Evolutionary conservation across 2,888 invertebrate genomes (phyloP).

Genomic region (Oligia strigilis): DNA sequence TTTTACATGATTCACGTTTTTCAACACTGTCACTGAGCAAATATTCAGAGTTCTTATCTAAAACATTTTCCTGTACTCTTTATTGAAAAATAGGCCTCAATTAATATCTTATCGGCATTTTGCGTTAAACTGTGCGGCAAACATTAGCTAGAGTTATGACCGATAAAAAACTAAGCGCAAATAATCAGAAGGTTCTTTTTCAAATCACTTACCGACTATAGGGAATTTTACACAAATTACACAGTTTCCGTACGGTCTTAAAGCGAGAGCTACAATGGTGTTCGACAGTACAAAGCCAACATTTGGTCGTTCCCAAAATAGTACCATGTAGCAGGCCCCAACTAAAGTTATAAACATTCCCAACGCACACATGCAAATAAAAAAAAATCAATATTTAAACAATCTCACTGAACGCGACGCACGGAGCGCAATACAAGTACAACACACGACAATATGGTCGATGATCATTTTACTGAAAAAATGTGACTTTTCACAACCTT

Average conservation of each 20-base stretch:
- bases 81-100: slow-evolving; percentile 66
- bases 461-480: slow-evolving; percentile 83
- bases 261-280: slow-evolving; percentile 72
- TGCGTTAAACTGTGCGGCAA: slow-evolving; percentile 65
- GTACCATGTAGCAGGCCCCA: slow-evolving; percentile 85
- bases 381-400: slow-evolving; percentile 88
- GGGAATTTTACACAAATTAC: slow-evolving; percentile 46
- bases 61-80: slow-evolving; percentile 58
- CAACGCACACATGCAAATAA: slow-evolving; percentile 78
- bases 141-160: slow-evolving; percentile 78
- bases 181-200: slow-evolving; percentile 60
- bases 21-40: slow-evolving; percentile 39
- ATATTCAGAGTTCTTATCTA: slow-evolving; percentile 37
- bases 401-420: slow-evolving; percentile 64
- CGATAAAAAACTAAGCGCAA: slow-evolving; percentile 75
- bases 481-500: slow-evolving; percentile 85
- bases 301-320: slow-evolving; percentile 89
- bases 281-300: slow-evolving; percentile 83
- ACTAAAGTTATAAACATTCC: slow-evolving; percentile 89
- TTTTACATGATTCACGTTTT: slow-evolving; percentile 50
- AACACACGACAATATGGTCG: slow-evolving; percentile 79
- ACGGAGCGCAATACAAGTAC: slow-evolving; percentile 52
- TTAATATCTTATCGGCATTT: slow-evolving; percentile 69
- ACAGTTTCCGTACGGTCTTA: slow-evolving; percentile 59
- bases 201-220: slow-evolving; percentile 64